phyloP scores from a whole-genome alignment of 2,797 vertebrate genomes.

The Oryzias dopingdopingensis region DNA sequence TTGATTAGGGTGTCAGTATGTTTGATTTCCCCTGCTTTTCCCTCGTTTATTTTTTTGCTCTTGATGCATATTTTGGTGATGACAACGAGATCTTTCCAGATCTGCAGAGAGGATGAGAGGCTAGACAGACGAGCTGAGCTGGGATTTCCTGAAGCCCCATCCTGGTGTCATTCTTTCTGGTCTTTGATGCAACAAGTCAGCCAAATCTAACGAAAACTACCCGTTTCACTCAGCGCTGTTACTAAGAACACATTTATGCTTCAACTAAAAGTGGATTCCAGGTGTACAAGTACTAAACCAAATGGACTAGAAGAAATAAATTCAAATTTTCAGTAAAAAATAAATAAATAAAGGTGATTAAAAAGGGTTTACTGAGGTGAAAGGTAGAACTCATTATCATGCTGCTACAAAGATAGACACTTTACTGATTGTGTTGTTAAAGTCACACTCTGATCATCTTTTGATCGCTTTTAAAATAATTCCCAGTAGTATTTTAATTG shows the following conservation, averaged over 20 bases:
- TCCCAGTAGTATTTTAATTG: too few relatives aligned
- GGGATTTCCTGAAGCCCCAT: slow-evolving; percentile 76
- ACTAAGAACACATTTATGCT: too few relatives aligned
- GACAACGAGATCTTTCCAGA: slow-evolving; percentile 59
- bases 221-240: neutral
- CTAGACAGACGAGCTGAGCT: slow-evolving; percentile 46
- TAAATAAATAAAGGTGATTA: too few relatives aligned
- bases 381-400: neutral
- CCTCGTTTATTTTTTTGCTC: neutral
- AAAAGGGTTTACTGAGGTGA: too few relatives aligned
- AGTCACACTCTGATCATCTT: too few relatives aligned
- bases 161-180: slow-evolving; percentile 54
- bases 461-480: too few relatives aligned
- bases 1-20: slow-evolving; percentile 17
- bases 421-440: too few relatives aligned
- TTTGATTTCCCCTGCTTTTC: slow-evolving; percentile 17
- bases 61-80: slow-evolving; percentile 36
- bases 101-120: slow-evolving; percentile 25
- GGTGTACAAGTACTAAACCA: too few relatives aligned
- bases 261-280: too few relatives aligned
- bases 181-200: slow-evolving; percentile 9
- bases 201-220: slow-evolving; percentile 29
- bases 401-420: too few relatives aligned
- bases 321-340: too few relatives aligned
- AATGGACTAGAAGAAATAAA: too few relatives aligned